Evolutionary conservation across 30 jellyfish, hydroid and myxozoan genomes (phyloP), one percentile per base, ranked within the genome.

Genomic region (Cassiopea andromeda): DNA sequence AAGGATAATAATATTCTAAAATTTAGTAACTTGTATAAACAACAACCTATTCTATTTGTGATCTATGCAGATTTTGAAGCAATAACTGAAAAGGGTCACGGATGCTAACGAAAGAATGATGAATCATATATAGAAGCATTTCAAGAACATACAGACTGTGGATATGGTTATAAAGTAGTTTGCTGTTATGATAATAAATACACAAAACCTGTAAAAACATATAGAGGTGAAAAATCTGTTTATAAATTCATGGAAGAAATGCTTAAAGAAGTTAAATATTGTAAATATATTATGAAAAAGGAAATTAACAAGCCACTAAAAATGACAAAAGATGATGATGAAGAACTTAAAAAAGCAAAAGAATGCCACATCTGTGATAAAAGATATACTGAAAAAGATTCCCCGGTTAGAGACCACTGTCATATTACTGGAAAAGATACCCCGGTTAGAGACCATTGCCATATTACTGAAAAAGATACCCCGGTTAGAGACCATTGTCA

Each of bases 401-500:
- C n/a, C n/a, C n/a, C n/a, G n/a, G n/a, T n/a, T n/a, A n/a, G n/a
- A n/a, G n/a, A n/a, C n/a, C n/a, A n/a, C n/a, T n/a, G n/a, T n/a
- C n/a, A n/a, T n/a, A n/a, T n/a, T n/a, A n/a, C n/a, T n/a, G n/a
- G n/a, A n/a, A n/a, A n/a, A n/a, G n/a, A n/a, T n/a, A n/a, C n/a
- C n/a, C n/a, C n/a, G n/a, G n/a, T n/a, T n/a, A n/a, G n/a, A n/a
- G n/a, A n/a, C n/a, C n/a, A n/a, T n/a, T n/a, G n/a, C n/a, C n/a
- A n/a, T n/a, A n/a, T n/a, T n/a, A n/a, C n/a, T n/a, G n/a, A n/a
- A 2, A 79, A 78, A 69, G 90, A 77, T 54, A 45, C 44, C 77
- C 49, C 58, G 27, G 95, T 61, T 9, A 68, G 90, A 13, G 93
- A 90, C 90, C 94, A 90, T 67, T 73, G 69, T 72, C 97, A 90